These are phyloP conservation scores for Antheraea mylitta DNA, from an alignment of 1,140 invertebrate genomes.

Conservation along the genomic window DNA sequence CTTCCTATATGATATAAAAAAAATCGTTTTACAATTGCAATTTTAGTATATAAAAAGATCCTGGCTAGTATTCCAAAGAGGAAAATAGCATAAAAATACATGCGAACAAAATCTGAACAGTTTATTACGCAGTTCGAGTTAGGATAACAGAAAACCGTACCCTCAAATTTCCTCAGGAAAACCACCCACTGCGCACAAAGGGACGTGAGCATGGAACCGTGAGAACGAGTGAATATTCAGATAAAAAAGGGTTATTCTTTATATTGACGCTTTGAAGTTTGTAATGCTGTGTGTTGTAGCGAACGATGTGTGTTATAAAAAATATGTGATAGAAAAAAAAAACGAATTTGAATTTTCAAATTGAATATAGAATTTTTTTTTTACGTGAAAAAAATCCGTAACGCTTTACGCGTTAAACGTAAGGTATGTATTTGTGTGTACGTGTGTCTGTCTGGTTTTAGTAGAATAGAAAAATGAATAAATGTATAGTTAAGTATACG, in stretches of 20 bases:
- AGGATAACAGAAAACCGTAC: background rate
- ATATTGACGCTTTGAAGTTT: background rate
- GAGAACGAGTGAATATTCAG: background rate
- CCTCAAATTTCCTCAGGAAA: background rate
- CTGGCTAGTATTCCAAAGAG: background rate
- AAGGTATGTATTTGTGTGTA: too few species aligned
- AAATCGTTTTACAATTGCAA: too few species aligned
- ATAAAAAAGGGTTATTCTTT: conserved; percentile 1
- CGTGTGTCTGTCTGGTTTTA: too few species aligned
- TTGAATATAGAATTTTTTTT: too few species aligned
- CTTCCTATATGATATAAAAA: too few species aligned
- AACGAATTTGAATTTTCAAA: too few species aligned
- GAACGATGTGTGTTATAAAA: background rate
- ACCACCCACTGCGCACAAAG: background rate
- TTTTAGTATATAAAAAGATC: too few species aligned
- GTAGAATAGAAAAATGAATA: too few species aligned
- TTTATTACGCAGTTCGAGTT: background rate
- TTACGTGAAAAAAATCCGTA: too few species aligned
- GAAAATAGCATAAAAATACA: background rate
- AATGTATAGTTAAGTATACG: too few species aligned
- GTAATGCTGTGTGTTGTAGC: background rate
- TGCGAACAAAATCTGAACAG: background rate
- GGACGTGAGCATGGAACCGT: background rate
- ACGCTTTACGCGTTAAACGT: too few species aligned
- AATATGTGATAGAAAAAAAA: too few species aligned